A percentile compares a stretch with the other conserved stretches of the same genome.
Conservation (phyloP, 2,797 vertebrate species). For the Sardinella longiceps region DNA sequence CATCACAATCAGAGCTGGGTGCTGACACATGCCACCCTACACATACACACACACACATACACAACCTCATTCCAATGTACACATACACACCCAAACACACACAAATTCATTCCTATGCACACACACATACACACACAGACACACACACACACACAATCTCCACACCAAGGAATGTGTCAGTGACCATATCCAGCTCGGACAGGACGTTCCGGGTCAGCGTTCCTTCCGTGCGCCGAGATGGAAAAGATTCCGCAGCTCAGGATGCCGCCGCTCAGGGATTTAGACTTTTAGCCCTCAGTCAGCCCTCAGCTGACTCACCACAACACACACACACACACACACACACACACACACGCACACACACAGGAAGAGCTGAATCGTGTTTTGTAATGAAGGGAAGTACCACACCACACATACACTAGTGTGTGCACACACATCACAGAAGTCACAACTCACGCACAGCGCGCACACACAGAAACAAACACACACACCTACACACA, state of each 20-base stretch:
- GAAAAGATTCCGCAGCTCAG: conserved; percentile 18
- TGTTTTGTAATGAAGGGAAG: background rate
- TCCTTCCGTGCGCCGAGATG: conserved; percentile 16
- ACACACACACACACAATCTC: background rate
- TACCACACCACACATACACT: conserved; percentile 8
- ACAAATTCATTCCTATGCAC: background rate
- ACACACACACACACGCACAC: background rate
- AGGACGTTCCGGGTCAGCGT: conserved; percentile 13
- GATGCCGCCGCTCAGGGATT: background rate
- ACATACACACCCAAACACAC: background rate
- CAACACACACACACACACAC: conserved; percentile 5
- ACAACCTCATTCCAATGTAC: background rate
- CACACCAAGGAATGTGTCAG: background rate
- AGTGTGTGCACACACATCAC: background rate
- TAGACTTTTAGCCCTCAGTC: background rate
- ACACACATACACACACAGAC: background rate
- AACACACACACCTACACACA: background rate
- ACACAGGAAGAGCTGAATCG: conserved; percentile 11
- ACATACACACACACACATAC: background rate
- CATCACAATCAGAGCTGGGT: background rate
- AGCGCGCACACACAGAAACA: background rate
- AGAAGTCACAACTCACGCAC: background rate
- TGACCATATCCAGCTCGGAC: conserved; percentile 6
- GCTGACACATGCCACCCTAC: background rate
- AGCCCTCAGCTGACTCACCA: conserved; percentile 10